phyloP scores from a whole-genome alignment of 2,888 invertebrate genomes.

The Stenoptilia bipunctidactyla region DNA sequence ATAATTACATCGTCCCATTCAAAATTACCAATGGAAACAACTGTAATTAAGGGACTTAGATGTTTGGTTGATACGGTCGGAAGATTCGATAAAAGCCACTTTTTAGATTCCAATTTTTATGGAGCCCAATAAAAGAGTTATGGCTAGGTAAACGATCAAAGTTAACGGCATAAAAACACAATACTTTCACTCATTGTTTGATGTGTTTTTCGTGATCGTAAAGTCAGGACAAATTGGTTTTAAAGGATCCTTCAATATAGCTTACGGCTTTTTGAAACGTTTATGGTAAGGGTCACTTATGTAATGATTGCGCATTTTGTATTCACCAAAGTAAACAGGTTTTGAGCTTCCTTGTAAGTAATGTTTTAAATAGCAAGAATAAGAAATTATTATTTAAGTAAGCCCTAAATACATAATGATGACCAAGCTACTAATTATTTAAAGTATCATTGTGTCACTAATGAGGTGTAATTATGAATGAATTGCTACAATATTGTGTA shows the following conservation, averaged over 20 bases:
- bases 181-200: conserved; percentile 55
- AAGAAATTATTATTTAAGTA: no score
- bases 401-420: no score
- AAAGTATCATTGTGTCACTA: background rate
- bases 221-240: conserved; percentile 58
- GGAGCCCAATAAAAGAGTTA: conserved; percentile 35
- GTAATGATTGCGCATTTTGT: background rate
- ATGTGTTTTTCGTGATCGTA: conserved; percentile 48
- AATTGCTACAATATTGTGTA: background rate
- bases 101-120: conserved; percentile 22
- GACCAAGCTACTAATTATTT: no score
- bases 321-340: no score
- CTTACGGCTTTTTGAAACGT: conserved; percentile 29
- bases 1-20: conserved; percentile 25
- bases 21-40: conserved; percentile 22
- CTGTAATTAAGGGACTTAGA: conserved; percentile 27
- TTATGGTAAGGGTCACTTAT: conserved; percentile 24
- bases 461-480: background rate
- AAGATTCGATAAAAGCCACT: conserved; percentile 19
- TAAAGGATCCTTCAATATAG: conserved; percentile 32
- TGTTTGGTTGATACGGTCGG: conserved; percentile 18
- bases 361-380: no score
- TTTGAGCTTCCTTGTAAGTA: no score
- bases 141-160: conserved; percentile 51
- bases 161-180: conserved; percentile 46